Base-by-base conservation (phyloP, 1,140 invertebrate species). In the Camponotus floridanus region DNA sequence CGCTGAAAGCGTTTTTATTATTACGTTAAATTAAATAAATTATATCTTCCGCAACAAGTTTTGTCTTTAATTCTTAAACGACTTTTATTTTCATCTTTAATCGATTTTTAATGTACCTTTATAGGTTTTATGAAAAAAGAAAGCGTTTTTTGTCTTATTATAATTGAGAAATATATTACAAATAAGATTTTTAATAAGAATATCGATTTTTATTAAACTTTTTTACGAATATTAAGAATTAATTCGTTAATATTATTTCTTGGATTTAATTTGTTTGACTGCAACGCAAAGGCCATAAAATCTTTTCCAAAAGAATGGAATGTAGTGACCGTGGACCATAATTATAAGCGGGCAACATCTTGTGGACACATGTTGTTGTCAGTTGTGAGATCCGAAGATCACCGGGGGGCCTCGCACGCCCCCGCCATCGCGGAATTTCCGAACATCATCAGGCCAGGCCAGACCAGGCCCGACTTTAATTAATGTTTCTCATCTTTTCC, bases 401-500 rank as follows among this genome's bases (percentile, higher is more conserved):
- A 65, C 83, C 84, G 81, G 85, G 73, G 88, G 90, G 59, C 45
- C 11, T 71, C 89, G 86, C 85, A 86, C 85, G 85, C 74, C 86
- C 79, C 59, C 33, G 42, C 68, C 76, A 86, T 88, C 86, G 74
- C 86, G 81, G 76, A 89, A 92, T 91, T 92, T 87, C 86, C 59
- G 57, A 91, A 88, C 91, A 90, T 92, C 91, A 90, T 91, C 89
- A 74, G 86, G 86, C 79, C 55, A 64, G 57, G 71, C 81, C 31
- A 21, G 18, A 26, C 26, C 26, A 26, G 36, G 57, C 55, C 70
- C n/a, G 67, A 76, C 76, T 89, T 90, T 92, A 94, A 93, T 93
- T 92, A 87, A 93, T 92, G 91, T 91, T 33, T 83, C 86, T 88
- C 88, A 90, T 92, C 89, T 90, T 93, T 93, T 92, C 86, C 86